Evolutionary conservation across 2,888 invertebrate genomes (phyloP), one percentile per base, ranked within the genome.

Genomic region (Leptinotarsa peninsularis): DNA sequence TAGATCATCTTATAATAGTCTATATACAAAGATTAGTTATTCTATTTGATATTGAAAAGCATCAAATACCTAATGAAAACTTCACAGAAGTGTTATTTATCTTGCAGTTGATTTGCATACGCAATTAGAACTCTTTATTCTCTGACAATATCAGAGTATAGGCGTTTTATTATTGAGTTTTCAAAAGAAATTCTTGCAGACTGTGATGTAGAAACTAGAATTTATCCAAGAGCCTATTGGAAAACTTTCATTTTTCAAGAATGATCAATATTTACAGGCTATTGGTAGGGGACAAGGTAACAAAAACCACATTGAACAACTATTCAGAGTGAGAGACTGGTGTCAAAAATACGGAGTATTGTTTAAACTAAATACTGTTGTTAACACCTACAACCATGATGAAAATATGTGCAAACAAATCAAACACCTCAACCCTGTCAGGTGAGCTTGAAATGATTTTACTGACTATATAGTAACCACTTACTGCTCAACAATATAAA

Each of bases 291-390:
- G 87, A 49, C 88, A 88, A 82, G 86, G 87, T 10, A 85, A 82
- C 43, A 84, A 84, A 75, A 86, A 86, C 72, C 90, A 90, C 76
- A 80, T 90, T 15, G 84, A 87, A 56, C 87, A 89, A 77, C 79
- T 90, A 54, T 77, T 84, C 63, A 83, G 84, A 78, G 89, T 90
- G 23, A 82, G 87, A 60, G 81, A 87, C 23, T 90, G 89, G 89
- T 90, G 90, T 79, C 72, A 76, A 0, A 79, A 87, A 70, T 89
- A 89, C 81, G 83, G 88, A 74, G 88, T 90, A 7, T 85, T 89
- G 1, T 90, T 90, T 81, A 90, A 90, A 83, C 85, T 90, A 23
- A 90, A 90, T 79, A 89, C 90, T 4, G 90, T 90, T n/a, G 88
- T 90, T 3, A 90, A 90, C 78, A 88, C 87, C 2, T 89, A 87